Base-by-base conservation (phyloP, 2,888 invertebrate genomes). In the Chouioia cunea region DNA sequence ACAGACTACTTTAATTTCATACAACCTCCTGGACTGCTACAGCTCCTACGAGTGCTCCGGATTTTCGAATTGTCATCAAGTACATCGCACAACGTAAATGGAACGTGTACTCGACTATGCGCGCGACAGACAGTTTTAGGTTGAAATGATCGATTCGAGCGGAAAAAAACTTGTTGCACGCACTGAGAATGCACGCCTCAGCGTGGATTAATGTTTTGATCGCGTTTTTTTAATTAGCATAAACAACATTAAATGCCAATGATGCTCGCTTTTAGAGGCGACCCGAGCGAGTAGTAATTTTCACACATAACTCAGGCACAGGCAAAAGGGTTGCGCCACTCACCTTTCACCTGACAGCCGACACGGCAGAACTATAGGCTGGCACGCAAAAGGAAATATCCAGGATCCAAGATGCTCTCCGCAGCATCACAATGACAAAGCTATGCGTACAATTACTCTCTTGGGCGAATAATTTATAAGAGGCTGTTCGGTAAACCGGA, bases 221-320 rank as follows among this genome's bases (percentile, higher is more conserved):
- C 72, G 62, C 62, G 57, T 65, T 72, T n/a, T n/a, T 68, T 70
- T 73, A 70, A 73, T 73, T 73, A 73, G 73, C 69, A 73, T 73
- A 73, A 70, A 69, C 69, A 73, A 69, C 64, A 68, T 65, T 68
- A 64, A 68, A 71, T 56, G 64, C 64, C 71, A 65, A 71, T 71
- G 64, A 48, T 54, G 71, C 71, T 60, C n/a, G n/a, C n/a, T n/a
- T 71, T 71, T 54, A 60, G 48, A 18, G 4, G 36, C 48, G 16
- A 36, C 44, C 6, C 46, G 16, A 15, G 50, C 14, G 16, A 6
- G 10, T 18, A n/a, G 62, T 65, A 70, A 73, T 73, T 73, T 73
- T 73, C 73, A 70, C 73, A 73, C 73, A 73, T 73, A 73, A 73
- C 73, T 73, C 73, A 73, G 64, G 44, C 63, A 16, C 10, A 20